Evolutionary conservation across 2,113 vertebrate genomes (phyloP).

Genomic region (Pardalotus punctatus): DNA sequence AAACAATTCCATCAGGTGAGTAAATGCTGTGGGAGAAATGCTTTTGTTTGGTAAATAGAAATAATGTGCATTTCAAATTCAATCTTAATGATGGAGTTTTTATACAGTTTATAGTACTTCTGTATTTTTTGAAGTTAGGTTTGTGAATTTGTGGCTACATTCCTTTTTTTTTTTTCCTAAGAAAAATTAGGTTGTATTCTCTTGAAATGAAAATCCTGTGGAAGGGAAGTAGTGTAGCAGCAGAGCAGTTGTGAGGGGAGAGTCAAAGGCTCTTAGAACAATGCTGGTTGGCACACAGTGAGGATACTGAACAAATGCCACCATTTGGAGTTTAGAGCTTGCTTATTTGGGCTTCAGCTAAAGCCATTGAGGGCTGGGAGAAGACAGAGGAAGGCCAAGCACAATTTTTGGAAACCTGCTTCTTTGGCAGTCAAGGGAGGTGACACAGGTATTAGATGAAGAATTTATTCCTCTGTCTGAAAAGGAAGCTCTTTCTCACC

Average conservation of each 20-base stretch:
- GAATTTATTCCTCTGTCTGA: neutral
- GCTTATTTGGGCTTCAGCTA: neutral
- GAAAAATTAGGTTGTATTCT: neutral
- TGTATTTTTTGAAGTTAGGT: neutral
- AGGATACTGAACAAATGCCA: neutral
- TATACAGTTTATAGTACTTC: neutral
- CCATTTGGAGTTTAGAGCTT: neutral
- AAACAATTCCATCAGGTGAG: slow-evolving; percentile 62
- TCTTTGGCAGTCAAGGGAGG: neutral
- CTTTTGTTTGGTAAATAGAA: neutral
- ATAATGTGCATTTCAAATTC: too few species aligned
- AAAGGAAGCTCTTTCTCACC: neutral
- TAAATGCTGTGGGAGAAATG: neutral
- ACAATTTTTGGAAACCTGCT: neutral
- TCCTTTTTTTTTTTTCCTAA: neutral
- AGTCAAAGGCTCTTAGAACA: neutral
- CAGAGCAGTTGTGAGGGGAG: neutral
- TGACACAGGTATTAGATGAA: neutral
- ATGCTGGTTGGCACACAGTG: neutral
- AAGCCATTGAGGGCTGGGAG: neutral
- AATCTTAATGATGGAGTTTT: too few species aligned
- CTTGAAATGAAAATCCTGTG: neutral
- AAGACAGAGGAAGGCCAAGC: neutral
- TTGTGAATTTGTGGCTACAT: neutral
- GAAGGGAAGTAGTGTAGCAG: neutral